Percentiles rank a stretch among this genome's conserved stretches.
Conservation (phyloP, 2,113 vertebrate genomes). For the Calyptommatus sinebrachiatus region DNA sequence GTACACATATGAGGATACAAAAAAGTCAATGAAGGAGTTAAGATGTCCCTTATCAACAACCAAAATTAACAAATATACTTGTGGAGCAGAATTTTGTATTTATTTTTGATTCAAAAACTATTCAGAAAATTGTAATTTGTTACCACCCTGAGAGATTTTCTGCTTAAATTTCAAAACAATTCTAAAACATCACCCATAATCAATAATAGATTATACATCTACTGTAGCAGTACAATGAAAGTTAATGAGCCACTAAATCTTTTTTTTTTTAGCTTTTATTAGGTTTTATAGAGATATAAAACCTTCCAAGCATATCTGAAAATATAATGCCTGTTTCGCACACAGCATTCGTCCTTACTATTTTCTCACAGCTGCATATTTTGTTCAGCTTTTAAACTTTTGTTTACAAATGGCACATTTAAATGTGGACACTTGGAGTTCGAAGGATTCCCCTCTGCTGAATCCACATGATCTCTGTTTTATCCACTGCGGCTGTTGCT, state of each 20-base stretch:
- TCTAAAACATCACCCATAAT: conserved; percentile 26
- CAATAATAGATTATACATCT: conserved; percentile 19
- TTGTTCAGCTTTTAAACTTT: conserved; percentile 46
- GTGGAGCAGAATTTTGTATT: background rate
- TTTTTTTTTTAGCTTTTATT: conserved; percentile 56
- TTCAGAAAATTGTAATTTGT: background rate
- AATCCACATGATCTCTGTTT: conserved; percentile 50
- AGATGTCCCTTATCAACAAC: background rate
- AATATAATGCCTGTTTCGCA: conserved; percentile 64
- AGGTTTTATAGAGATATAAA: conserved; percentile 72
- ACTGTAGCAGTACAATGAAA: conserved; percentile 63
- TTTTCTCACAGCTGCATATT: conserved; percentile 59
- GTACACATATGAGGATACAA: background rate
- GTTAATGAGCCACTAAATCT: conserved; percentile 51
- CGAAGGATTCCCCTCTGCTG: conserved; percentile 50
- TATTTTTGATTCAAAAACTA: background rate
- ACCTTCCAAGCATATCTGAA: conserved; percentile 65
- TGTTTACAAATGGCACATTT: conserved; percentile 62
- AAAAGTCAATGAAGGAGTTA: background rate
- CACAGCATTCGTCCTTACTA: conserved; percentile 56
- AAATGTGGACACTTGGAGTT: conserved; percentile 42
- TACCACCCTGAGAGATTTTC: conserved; percentile 8
- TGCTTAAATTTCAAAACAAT: conserved; percentile 51
- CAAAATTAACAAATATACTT: background rate
- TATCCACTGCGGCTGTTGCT: conserved; percentile 30